A percentile compares a stretch with the other conserved stretches of the same genome.
phyloP scores from a whole-genome alignment of 2,113 vertebrate species.

The Potamarius usumacintae region DNA sequence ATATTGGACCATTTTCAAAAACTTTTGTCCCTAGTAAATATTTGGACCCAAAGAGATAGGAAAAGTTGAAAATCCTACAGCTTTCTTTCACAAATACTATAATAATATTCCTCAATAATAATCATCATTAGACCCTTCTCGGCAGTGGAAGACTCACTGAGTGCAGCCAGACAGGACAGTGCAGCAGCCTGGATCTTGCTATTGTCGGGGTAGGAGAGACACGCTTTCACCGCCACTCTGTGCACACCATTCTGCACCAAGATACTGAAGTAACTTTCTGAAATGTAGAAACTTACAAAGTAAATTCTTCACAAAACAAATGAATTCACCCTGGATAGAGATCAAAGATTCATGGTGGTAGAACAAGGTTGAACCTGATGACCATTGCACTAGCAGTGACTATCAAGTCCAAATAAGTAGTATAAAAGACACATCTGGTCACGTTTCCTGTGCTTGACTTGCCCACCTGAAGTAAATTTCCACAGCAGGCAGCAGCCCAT shows the following conservation, averaged over 20 bases:
- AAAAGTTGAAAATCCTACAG: too few relatives aligned
- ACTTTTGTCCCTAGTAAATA: too few relatives aligned
- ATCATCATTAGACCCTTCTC: not conserved
- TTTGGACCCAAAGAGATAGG: too few relatives aligned
- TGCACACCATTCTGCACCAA: constrained; percentile 88
- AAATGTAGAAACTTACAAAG: not conserved
- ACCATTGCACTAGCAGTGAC: not conserved
- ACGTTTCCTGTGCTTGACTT: constrained; percentile 6
- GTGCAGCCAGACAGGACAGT: constrained; percentile 84
- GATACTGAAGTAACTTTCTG: constrained; percentile 92
- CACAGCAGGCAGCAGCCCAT: constrained; percentile 84
- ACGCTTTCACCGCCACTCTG: constrained; percentile 79
- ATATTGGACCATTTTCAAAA: too few relatives aligned
- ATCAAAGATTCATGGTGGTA: not conserved
- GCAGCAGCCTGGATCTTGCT: constrained; percentile 78
- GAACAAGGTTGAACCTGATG: not conserved
- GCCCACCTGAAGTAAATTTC: constrained; percentile 87
- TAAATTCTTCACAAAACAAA: not conserved
- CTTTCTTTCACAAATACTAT: too few relatives aligned
- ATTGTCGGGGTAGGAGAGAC: constrained; percentile 78
- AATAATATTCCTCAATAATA: not conserved
- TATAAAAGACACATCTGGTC: not conserved
- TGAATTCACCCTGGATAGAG: not conserved
- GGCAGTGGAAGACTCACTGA: constrained; percentile 79
- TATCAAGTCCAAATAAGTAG: not conserved